Evolutionary conservation across 1,140 invertebrate species (phyloP), one percentile per base, ranked within the genome.

Genomic region (Orius insidiosus): DNA sequence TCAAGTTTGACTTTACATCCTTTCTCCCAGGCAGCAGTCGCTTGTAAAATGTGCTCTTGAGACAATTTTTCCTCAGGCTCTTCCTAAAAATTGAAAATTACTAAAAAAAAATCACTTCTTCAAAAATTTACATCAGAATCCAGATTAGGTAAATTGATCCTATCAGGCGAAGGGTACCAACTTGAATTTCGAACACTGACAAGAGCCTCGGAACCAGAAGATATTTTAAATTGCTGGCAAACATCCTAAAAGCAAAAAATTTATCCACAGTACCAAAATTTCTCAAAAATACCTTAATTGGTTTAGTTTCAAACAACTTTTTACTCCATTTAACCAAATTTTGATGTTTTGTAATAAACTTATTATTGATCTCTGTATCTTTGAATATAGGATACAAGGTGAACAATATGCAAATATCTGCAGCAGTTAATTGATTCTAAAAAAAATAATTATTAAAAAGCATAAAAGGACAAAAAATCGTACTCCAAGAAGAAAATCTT

Each of bases 251-350:
- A 48, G 9, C 24, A 39, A 13, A 13, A 35, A n/a, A n/a, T n/a
- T n/a, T n/a, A n/a, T n/a, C 30, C 16, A 15, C 1, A 44, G 38
- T n/a, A 42, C 32, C 46, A 37, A 33, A 19, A 36, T 7, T 31
- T 33, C 15, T 31, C n/a, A 14, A 45, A 15, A 46, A 30, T 44
- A 59, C 58, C 46, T 60, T 50, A 45, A 66, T 59, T 45, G 51
- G 19, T 31, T 51, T 46, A 13, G 52, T 18, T 19, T 47, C 24
- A 16, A 52, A 35, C 0, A 67, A 40, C 3, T 41, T 35, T n/a
- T 54, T 45, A 50, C 61, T 60, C 64, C 65, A 68, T n/a, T 54
- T 50, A 8, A 51, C 43, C 30, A 65, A 24, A 48, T 55, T 53
- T 2, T 51, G 40, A 39, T 50, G 58, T 4, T 54, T 49, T 34